Evolutionary conservation across 2,797 vertebrate species (phyloP).

Genomic region (Rhynchonycteris naso): DNA sequence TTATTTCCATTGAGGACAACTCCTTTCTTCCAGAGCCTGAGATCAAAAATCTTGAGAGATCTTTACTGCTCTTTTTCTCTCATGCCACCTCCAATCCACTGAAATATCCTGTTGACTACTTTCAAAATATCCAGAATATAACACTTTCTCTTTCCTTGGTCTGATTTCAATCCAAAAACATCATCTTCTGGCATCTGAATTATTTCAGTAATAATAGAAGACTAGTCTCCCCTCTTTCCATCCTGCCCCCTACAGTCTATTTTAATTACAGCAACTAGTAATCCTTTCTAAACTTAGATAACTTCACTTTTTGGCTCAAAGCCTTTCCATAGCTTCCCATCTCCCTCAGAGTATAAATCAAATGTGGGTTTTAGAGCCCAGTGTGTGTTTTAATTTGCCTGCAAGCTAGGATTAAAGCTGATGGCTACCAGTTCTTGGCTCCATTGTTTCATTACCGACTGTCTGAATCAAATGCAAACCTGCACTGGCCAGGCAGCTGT

Average conservation of each 20-base stretch:
- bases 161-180: neutral
- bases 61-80: neutral
- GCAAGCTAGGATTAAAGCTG: too few relatives aligned
- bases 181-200: neutral
- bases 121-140: neutral
- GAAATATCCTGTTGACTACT: neutral
- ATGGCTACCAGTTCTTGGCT: too few relatives aligned
- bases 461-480: too few relatives aligned
- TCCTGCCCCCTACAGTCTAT: neutral
- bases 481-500: too few relatives aligned
- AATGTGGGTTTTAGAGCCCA: too few relatives aligned
- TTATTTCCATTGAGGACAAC: neutral
- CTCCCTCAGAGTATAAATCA: neutral
- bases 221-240: neutral
- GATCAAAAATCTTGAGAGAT: neutral
- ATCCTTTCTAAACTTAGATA: neutral
- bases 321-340: neutral
- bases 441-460: too few relatives aligned
- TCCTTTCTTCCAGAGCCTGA: neutral
- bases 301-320: neutral
- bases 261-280: neutral
- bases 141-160: neutral
- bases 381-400: too few relatives aligned
- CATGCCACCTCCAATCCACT: neutral
- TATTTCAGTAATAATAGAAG: conserved; percentile 1